phyloP scores from a whole-genome alignment of 1,140 invertebrate species.

The Episyrphus balteatus region DNA sequence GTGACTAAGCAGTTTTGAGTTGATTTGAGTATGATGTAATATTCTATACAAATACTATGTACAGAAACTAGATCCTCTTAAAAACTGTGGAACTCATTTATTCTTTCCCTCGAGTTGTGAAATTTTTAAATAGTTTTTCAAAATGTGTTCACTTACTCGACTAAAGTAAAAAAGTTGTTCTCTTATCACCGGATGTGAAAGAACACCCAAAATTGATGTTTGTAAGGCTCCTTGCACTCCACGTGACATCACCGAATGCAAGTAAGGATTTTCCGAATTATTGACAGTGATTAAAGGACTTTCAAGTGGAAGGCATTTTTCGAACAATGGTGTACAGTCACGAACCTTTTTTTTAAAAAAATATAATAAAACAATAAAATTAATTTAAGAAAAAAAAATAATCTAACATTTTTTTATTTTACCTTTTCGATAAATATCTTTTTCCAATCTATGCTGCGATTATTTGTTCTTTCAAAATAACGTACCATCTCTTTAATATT shows the following conservation, averaged over 20 bases:
- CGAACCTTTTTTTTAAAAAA: not conserved
- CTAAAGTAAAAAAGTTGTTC: slow-evolving; percentile 41
- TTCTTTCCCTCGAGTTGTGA: too few relatives aligned
- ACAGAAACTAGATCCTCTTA: too few relatives aligned
- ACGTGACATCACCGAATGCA: slow-evolving; percentile 9
- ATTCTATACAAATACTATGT: too few relatives aligned
- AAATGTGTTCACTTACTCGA: slow-evolving; percentile 30
- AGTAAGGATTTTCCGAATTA: slow-evolving; percentile 35
- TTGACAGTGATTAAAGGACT: slow-evolving; percentile 38
- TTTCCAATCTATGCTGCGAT: slow-evolving; percentile 47
- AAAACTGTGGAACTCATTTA: too few relatives aligned
- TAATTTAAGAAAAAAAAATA: slow-evolving; percentile 28
- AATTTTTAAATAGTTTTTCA: too few relatives aligned
- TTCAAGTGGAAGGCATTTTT: slow-evolving; percentile 32
- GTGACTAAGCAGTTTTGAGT: too few relatives aligned
- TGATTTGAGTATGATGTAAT: too few relatives aligned
- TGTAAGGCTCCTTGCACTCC: slow-evolving; percentile 8
- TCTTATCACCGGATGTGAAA: slow-evolving; percentile 9
- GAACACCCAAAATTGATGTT: slow-evolving; percentile 5
- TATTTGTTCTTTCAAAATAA: slow-evolving; percentile 75
- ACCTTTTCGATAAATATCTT: not conserved
- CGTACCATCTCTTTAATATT: slow-evolving; percentile 81
- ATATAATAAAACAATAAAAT: slow-evolving; percentile 3
- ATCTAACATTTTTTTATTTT: too few relatives aligned
- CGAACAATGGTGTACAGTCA: slow-evolving; percentile 35